These are phyloP conservation scores for Chaitophorus viminalis DNA, from an alignment of 2,888 invertebrate genomes.

Conservation along the genomic window DNA sequence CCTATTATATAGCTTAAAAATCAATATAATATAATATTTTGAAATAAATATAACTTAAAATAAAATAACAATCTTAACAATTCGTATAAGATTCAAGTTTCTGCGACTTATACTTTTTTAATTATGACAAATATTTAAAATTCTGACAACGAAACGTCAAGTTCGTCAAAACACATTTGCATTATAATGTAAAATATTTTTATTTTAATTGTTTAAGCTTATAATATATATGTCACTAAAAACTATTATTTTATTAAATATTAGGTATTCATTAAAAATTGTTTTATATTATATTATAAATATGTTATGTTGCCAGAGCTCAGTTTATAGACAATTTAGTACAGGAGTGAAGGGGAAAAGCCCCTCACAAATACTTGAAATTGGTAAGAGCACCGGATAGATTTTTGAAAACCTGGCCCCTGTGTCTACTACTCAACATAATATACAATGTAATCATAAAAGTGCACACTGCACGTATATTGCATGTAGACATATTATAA, in stretches of 20 bases:
- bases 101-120: too few species aligned
- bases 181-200: not conserved
- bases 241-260: not conserved
- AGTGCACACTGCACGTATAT: too few species aligned
- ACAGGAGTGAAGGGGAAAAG: slow-evolving; percentile 3
- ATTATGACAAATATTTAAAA: too few species aligned
- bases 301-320: not conserved
- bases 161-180: slow-evolving; percentile 9
- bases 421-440: not conserved
- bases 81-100: too few species aligned
- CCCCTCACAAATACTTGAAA: not conserved
- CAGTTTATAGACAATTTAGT: not conserved
- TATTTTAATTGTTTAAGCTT: slow-evolving; percentile 5
- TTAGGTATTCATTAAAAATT: not conserved
- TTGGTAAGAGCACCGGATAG: slow-evolving; percentile 5
- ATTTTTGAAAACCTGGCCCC: not conserved
- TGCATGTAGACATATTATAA: too few species aligned
- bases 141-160: too few species aligned
- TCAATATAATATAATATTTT: too few species aligned
- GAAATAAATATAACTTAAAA: too few species aligned
- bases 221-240: not conserved
- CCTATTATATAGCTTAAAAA: too few species aligned
- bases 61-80: too few species aligned
- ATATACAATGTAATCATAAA: too few species aligned
- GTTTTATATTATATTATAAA: not conserved